Percentiles rank a stretch among this genome's conserved stretches.
Evolutionary conservation across 2,797 vertebrate species (phyloP).

Genomic region (Lepilemur ruficaudatus): DNA sequence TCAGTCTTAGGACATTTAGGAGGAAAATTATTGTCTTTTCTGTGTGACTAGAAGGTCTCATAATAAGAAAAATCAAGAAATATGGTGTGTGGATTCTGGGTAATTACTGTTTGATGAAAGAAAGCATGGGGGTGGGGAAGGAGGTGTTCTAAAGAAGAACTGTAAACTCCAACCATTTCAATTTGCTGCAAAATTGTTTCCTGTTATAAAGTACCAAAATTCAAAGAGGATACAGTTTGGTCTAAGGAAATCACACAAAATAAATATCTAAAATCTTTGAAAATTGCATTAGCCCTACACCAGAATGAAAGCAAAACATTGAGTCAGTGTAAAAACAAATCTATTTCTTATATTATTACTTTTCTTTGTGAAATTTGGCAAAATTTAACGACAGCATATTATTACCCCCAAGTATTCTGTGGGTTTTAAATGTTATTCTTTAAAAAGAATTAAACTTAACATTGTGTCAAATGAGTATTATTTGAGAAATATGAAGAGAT

Average conservation of each 20-base stretch:
- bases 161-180: not conserved
- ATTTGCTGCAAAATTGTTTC: not conserved
- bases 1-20: slow-evolving; percentile 61
- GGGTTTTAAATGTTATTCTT: slow-evolving; percentile 15
- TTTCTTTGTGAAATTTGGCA: slow-evolving; percentile 55
- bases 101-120: slow-evolving; percentile 68
- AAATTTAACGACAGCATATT: not conserved
- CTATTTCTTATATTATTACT: slow-evolving; percentile 13
- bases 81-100: not conserved
- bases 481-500: not conserved
- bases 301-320: slow-evolving; percentile 49
- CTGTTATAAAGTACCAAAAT: slow-evolving; percentile 18
- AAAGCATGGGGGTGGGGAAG: not conserved
- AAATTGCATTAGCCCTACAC: not conserved
- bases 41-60: slow-evolving; percentile 34
- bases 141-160: not conserved
- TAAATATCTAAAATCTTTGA: slow-evolving; percentile 33
- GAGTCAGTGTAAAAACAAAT: slow-evolving; percentile 51
- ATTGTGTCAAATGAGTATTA: not conserved
- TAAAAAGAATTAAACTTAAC: not conserved
- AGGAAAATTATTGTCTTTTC: slow-evolving; percentile 47
- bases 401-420: slow-evolving; percentile 5
- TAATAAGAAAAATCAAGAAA: slow-evolving; percentile 47
- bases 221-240: slow-evolving; percentile 37
- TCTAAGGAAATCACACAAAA: slow-evolving; percentile 54